A percentile compares a stretch with the other conserved stretches of the same genome.
phyloP scores from a whole-genome alignment of 92 coral and sea anemone genomes.

The Phenganax stokvisi region DNA sequence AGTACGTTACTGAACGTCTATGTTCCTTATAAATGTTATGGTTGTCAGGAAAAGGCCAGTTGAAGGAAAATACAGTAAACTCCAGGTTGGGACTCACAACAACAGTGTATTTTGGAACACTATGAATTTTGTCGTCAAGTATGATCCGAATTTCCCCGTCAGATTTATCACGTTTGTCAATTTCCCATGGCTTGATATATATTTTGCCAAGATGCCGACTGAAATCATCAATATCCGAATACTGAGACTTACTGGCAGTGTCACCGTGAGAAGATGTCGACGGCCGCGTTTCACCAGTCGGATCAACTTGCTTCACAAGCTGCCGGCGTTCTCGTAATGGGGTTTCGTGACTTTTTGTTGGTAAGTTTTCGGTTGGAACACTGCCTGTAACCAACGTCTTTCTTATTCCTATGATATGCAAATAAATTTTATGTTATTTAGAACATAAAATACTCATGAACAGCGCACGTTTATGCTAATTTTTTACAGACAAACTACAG shows the following conservation, averaged over 20 bases:
- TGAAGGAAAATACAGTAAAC: background rate
- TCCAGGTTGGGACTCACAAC: conserved; percentile 6
- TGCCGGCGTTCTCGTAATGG: background rate
- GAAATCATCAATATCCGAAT: conserved; percentile 1
- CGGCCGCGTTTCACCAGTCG: background rate
- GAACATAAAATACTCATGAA: conserved; percentile 18
- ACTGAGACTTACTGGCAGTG: background rate
- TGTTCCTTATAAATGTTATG: conserved; percentile 5
- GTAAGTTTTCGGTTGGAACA: conserved; percentile 6
- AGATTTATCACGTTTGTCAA: background rate
- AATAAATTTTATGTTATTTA: no score
- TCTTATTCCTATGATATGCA: background rate
- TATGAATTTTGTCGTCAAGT: conserved; percentile 11
- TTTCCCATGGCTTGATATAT: background rate
- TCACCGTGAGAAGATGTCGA: background rate
- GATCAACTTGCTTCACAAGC: background rate
- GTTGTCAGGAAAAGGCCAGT: conserved; percentile 19
- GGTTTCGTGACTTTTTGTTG: conserved; percentile 8
- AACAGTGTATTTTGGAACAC: conserved; percentile 29
- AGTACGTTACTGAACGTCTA: conserved; percentile 12
- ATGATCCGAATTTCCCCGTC: background rate
- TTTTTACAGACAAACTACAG: background rate
- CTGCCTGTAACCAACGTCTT: conserved; percentile 20
- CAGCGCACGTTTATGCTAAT: background rate
- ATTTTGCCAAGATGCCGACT: background rate